phyloP scores from a whole-genome alignment of 2,888 invertebrate species.

The Pecten maximus region DNA sequence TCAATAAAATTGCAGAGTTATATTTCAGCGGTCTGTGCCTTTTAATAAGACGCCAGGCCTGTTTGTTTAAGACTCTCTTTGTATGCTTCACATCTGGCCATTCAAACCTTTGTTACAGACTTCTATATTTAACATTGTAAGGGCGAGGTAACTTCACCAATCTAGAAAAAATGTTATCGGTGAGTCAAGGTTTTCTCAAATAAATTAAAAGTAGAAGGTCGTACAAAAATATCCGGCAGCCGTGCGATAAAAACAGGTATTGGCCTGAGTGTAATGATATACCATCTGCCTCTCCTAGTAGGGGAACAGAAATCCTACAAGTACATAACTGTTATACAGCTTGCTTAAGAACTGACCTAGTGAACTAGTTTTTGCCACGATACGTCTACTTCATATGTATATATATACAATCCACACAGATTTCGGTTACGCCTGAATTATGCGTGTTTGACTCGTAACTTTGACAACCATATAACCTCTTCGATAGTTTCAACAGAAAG shows the following conservation, averaged over 20 bases:
- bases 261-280: not conserved
- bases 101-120: not conserved
- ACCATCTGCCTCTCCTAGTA: not conserved
- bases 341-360: not conserved
- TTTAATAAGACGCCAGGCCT: not conserved
- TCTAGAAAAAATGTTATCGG: not conserved
- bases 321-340: not conserved
- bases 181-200: conserved; percentile 16
- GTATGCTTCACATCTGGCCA: not conserved
- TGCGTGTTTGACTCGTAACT: not conserved
- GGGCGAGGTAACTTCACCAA: conserved; percentile 1
- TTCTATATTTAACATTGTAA: not conserved
- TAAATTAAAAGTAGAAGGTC: not conserved
- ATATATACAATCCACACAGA: not conserved
- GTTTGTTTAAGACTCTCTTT: not conserved
- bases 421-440: not conserved
- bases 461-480: not conserved
- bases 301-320: not conserved
- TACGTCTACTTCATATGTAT: not conserved
- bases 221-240: conserved; percentile 6
- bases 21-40: not conserved
- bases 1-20: not conserved
- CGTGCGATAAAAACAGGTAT: not conserved
- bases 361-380: not conserved
- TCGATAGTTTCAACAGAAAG: not conserved